Evolutionary conservation across 2,113 vertebrate species (phyloP), one percentile per base, ranked within the genome.

Genomic region (Python bivittatus): DNA sequence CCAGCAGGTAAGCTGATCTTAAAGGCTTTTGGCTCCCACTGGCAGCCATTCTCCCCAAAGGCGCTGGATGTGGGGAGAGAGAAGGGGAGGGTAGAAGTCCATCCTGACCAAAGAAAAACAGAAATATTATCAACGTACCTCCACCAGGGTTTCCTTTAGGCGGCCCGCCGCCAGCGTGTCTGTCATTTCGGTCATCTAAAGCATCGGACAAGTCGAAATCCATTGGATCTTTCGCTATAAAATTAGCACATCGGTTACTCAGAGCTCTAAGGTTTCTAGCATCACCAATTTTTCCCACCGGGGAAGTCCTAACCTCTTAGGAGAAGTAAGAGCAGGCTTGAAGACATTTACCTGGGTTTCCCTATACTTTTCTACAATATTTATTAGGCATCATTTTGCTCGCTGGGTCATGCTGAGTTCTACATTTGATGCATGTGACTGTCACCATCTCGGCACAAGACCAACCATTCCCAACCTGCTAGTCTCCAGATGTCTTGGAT

Each of bases 191-290:
- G 83, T 97, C 97, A 94, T 98, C 96, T 86, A 99, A 89, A 56
- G 98, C 99, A 96, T 99, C 99, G 29, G 91, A 13, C 94, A 99
- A 97, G 96, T 98, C 91, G 0, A 99, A 95, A 22, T 97, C 98
- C 91, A 68, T 91, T 57, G 56, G 29, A 93, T 93, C 42, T 86
- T 95, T 96, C 88, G 56, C 96, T 97, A 68, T 90, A 89, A 94
- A 89, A 88, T 42, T 4, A 85, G 56, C 42, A 89, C 23, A 61
- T 17, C 1, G 22, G 44, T 89, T 64, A 54, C 42, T 11, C 38
- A 11, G 33, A 29, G 8, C 3, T 20, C 29, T 58, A 10, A 25
- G 4, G 17, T 0, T 54, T 38, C 22, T 20, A 44, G 33, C 68
- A 20, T 60, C 29, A 25, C 2, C 72, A 11, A 2, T 20, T 6